Base-by-base conservation (phyloP, 1,140 invertebrate species). In the Hormaphis cornu region DNA sequence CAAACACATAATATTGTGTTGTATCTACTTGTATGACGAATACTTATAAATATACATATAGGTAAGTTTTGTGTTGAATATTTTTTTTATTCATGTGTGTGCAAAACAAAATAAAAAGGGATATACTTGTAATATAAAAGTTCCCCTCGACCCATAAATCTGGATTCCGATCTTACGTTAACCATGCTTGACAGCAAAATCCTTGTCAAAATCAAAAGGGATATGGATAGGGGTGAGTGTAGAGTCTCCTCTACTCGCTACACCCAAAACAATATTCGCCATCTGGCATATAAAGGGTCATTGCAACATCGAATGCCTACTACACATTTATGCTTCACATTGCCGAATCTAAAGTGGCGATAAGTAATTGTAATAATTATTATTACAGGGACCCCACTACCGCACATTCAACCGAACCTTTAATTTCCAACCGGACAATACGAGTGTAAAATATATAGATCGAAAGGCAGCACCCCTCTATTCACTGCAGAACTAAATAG, bases 191-290 rank as follows among this genome's bases (percentile, higher is more conserved):
- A 66, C 61, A 66, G 28, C 44, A 30, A 66, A 66, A 66, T 66
- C 61, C 61, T 66, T 66, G 44, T 66, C 61, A 50, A 66, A 66
- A 66, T 66, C 61, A 66, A 66, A 66, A 66, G 61, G 61, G 61
- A 66, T 46, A 66, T 30, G 42, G 44, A 66, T 66, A 63, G 28
- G 59, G 59, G 59, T 63, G n/a, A n/a, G n/a, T n/a, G n/a, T n/a
- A n/a, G n/a, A n/a, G 14, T 63, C 44, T 46, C 3, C 42, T 33
- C 37, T 28, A 2, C 40, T 20, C 61, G n/a, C 61, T 48, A 50
- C 30, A 66, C 28, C 44, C 61, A 20, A 50, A 66, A 66, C 61
- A 66, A 66, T 66, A 66, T 66, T 66, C 61, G 18, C 42, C 61
- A 66, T 66, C 61, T 66, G 61, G 61, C 44, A 24, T 37, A 66